Evolutionary conservation across 2,113 vertebrate genomes (phyloP).

Genomic region (Erythrocercus mccallii): DNA sequence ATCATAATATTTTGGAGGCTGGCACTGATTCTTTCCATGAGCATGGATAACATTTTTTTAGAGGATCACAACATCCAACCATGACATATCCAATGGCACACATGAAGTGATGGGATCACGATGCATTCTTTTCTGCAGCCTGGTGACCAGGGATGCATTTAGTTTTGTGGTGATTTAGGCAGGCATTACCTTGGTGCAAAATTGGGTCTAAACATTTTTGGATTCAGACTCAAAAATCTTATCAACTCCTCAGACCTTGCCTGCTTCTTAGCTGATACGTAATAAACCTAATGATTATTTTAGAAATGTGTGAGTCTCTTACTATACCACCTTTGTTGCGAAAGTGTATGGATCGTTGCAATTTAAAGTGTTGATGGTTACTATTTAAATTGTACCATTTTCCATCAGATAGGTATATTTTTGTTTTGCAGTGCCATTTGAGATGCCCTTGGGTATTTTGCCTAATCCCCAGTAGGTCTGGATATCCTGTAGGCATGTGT

Average conservation of each 20-base stretch:
- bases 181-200: background rate
- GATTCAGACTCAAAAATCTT: background rate
- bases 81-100: too few relatives aligned
- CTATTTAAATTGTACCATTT: background rate
- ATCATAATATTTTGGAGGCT: background rate
- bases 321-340: rapidly evolving
- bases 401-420: background rate
- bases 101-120: background rate
- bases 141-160: background rate
- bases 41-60: background rate
- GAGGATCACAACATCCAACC: background rate
- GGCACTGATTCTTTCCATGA: background rate
- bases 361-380: background rate
- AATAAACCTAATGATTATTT: background rate
- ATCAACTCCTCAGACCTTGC: background rate
- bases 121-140: background rate
- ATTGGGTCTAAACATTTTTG: background rate
- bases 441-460: background rate
- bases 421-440: background rate
- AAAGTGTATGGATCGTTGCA: background rate
- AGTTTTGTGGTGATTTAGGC: background rate
- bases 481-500: background rate
- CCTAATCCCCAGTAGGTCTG: background rate
- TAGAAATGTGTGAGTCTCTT: background rate
- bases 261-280: background rate